Evolutionary conservation across 2,888 invertebrate species (phyloP).

Genomic region (Watsonalla cultraria): DNA sequence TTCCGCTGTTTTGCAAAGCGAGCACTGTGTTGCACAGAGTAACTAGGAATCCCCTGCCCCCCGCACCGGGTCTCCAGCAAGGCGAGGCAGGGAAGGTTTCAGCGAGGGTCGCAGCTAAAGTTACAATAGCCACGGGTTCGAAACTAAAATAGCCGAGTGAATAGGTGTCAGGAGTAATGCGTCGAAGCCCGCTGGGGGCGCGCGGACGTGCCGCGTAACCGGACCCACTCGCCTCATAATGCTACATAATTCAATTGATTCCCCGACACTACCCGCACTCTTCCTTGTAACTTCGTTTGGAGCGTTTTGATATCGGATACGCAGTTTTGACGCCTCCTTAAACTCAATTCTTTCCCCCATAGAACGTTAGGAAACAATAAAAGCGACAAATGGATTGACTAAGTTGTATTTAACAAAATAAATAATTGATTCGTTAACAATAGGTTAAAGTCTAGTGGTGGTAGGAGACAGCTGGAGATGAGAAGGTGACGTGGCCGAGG

Average conservation of each 20-base stretch:
- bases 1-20: slow-evolving; percentile 36
- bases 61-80: slow-evolving; percentile 12
- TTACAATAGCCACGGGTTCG: slow-evolving; percentile 27
- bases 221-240: slow-evolving; percentile 70
- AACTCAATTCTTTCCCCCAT: slow-evolving; percentile 51
- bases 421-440: slow-evolving; percentile 40
- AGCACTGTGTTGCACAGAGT: slow-evolving; percentile 9
- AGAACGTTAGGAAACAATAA: slow-evolving; percentile 45
- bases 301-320: slow-evolving; percentile 78
- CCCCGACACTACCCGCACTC: slow-evolving; percentile 76
- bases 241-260: slow-evolving; percentile 77
- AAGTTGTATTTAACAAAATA: slow-evolving; percentile 53
- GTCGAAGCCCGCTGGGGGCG: slow-evolving; percentile 53
- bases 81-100: slow-evolving; percentile 24
- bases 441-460: slow-evolving; percentile 51
- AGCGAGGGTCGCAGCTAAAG: slow-evolving; percentile 22
- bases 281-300: slow-evolving; percentile 72
- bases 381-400: slow-evolving; percentile 34
- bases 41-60: slow-evolving; percentile 23
- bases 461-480: slow-evolving; percentile 60
- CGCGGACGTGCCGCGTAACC: slow-evolving; percentile 66
- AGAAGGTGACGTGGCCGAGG: slow-evolving; percentile 50
- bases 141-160: slow-evolving; percentile 62
- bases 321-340: slow-evolving; percentile 66
- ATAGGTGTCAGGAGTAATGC: slow-evolving; percentile 72